Base-by-base conservation (phyloP, 92 coral and sea anemone genomes). In the Galaxea fascicularis region DNA sequence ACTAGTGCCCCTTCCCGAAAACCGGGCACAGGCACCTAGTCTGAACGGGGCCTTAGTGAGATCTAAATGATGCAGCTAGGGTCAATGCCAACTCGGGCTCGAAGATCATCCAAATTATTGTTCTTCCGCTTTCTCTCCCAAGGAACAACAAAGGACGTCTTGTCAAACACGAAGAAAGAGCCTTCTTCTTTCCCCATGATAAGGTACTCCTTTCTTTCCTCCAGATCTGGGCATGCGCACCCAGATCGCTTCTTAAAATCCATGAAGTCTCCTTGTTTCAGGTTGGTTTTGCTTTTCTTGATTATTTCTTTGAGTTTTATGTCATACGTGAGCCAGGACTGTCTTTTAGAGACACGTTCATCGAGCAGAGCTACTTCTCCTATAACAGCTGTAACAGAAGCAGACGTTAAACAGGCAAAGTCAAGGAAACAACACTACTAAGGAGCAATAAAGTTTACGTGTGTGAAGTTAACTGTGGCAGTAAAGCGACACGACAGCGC, bases 151-250 rank as follows among this genome's bases (percentile, higher is more conserved):
- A 80, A 80, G 11, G 92, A 90, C 16, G 78, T 85, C 53, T 85
- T 77, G 52, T 93, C 93, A 60, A 95, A 77, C 11, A 91, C 82
- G 35, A 83, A 84, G 59, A 91, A 94, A 1, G 82, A 71, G 2
- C 93, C 90, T 60, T 89, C 59, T 30, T 94, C 92, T 44, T 78
- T 86, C 21, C 95, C 99, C 96, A 96, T 90, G 82, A 96, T 80
- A 0, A 96, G 90, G 79, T 90, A 96, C 1, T 96, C 89, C 28
- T 57, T 67, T 7, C 85, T 69, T 14, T 83, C 88, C 7, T 31
- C 44, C 67, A 94, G 66, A 5, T 90, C 84, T 20, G 99, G 98
- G 27, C 99, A 96, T 3, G 44, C 64, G 57, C 99, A 96, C 8
- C 81, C 87, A 6, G 91, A 83, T 54, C 94, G 91, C 82, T 91